A percentile compares a stretch with the other conserved stretches of the same genome.
These are phyloP conservation scores for Drosophila ohnishii DNA, from an alignment of 1,140 invertebrate species.

Conservation along the genomic window DNA sequence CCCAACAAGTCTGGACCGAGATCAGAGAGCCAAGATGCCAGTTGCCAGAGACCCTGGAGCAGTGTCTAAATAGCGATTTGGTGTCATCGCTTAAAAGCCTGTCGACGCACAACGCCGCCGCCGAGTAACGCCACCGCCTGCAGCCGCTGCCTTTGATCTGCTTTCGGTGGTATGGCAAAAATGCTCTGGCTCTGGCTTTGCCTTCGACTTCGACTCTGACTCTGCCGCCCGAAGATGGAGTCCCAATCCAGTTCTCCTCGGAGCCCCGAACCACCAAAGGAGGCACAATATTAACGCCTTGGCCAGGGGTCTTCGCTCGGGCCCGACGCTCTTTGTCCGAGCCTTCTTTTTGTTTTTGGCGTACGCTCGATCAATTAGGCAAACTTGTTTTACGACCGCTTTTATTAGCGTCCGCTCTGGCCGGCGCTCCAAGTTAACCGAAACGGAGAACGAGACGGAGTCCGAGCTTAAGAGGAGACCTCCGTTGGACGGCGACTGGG, in stretches of 20 bases:
- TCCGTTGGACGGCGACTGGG: conserved; percentile 13
- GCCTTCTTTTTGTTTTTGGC: conserved; percentile 67
- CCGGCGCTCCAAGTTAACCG: conserved; percentile 65
- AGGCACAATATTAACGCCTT: conserved; percentile 76
- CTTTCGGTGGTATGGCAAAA: conserved; percentile 43
- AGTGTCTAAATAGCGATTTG: conserved; percentile 83
- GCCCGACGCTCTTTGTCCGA: conserved; percentile 49
- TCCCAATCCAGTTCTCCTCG: conserved; percentile 15
- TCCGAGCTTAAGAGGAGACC: conserved; percentile 1
- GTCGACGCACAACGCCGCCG: conserved; percentile 69
- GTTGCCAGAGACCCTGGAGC: conserved; percentile 16
- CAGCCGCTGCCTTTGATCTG: conserved; percentile 74
- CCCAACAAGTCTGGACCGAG: conserved; percentile 53
- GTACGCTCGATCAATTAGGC: conserved; percentile 83
- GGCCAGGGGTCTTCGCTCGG: conserved; percentile 38
- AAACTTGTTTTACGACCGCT: conserved; percentile 83
- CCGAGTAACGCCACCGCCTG: conserved; percentile 75
- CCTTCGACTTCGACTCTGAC: background rate
- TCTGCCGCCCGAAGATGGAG: conserved; percentile 15
- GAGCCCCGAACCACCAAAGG: conserved; percentile 18
- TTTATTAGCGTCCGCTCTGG: conserved; percentile 75
- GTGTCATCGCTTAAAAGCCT: conserved; percentile 83
- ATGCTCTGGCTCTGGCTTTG: background rate
- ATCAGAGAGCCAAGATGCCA: background rate
- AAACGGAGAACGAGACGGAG: background rate